Evolutionary conservation across 2,888 invertebrate genomes (phyloP), one percentile per base, ranked within the genome.

Genomic region (Synanthedon vespiformis): DNA sequence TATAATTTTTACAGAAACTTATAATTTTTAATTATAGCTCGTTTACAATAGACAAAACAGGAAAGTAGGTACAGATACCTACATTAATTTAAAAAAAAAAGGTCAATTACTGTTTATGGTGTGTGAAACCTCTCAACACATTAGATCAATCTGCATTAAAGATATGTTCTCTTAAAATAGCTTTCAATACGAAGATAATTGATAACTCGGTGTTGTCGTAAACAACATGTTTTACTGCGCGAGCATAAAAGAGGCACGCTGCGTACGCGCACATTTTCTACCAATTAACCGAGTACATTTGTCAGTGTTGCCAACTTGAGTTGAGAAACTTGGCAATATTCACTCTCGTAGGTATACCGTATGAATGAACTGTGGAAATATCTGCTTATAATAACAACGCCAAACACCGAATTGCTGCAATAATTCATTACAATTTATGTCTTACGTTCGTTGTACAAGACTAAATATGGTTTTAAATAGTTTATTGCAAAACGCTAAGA

Each of bases 261-360:
- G 57, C 61, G 62, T 57, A 44, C 34, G 64, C 59, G 64, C 64
- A 60, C 60, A 61, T 69, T 71, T 77, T 72, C 76, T 62, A 70
- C 78, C 80, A 81, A 81, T 82, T 81, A 80, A 75, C 72, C 58
- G 63, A 56, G 64, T 65, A 71, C 70, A 77, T 79, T 80, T 77
- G 79, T 78, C 77, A 74, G 73, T 62, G 63, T 57, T 59, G 34
- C 34, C 34, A 34, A 34, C 34, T 34, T 34, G 34, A 60, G 60
- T 41, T 70, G 72, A 77, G 68, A 72, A 76, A 77, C 74, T 40
- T 13, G 14, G 40, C 40, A 40, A 11, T 34, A 50, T 16, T 50
- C 12, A 50, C 13, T 44, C 34, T 44, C n/a, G 13, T 44, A 22
- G 22, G 22, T 22, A 22, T 22, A 44, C 13, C 44, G 44, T 14